Evolutionary conservation across 2,113 vertebrate genomes (phyloP).

Genomic region (Sisor rabdophorus): DNA sequence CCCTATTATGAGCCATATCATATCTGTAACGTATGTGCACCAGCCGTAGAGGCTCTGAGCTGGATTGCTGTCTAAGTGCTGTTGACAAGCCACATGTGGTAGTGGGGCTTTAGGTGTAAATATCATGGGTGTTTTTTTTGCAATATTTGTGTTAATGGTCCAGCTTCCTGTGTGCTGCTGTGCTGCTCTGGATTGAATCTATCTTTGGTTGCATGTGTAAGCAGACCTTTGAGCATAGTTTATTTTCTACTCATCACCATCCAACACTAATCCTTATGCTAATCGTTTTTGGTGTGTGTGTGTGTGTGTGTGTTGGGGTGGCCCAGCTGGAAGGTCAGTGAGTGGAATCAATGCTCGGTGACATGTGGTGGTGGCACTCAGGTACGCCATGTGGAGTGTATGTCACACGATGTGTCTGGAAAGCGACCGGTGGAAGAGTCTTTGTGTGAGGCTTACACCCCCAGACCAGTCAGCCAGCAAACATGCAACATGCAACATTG

Average conservation of each 20-base stretch:
- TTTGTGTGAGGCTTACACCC: slow-evolving; percentile 70
- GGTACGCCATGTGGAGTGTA: slow-evolving; percentile 81
- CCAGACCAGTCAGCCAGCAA: slow-evolving; percentile 75
- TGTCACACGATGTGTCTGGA: slow-evolving; percentile 67
- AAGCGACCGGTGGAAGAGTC: slow-evolving; percentile 70
- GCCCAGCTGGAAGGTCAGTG: slow-evolving; percentile 81
- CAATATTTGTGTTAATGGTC: neutral
- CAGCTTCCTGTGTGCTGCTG: neutral
- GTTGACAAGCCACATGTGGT: slow-evolving; percentile 23
- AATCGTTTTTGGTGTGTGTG: neutral
- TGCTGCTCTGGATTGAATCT: slow-evolving; percentile 23
- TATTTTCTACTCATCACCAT: neutral
- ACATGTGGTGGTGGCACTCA: slow-evolving; percentile 85
- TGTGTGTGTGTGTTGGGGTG: neutral
- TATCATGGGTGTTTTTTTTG: slow-evolving; percentile 17
- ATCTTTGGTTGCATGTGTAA: slow-evolving; percentile 6
- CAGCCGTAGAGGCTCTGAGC: slow-evolving; percentile 54
- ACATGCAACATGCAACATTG: slow-evolving; percentile 81
- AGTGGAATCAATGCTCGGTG: slow-evolving; percentile 83
- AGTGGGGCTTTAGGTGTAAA: slow-evolving; percentile 24
- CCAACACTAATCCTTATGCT: neutral
- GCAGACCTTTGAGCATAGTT: slow-evolving; percentile 6
- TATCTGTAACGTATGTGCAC: slow-evolving; percentile 18
- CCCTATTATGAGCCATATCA: neutral
- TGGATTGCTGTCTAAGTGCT: slow-evolving; percentile 55